These are phyloP conservation scores for Eriocheir sinensis DNA, from an alignment of 1,140 invertebrate genomes.

Conservation along the genomic window DNA sequence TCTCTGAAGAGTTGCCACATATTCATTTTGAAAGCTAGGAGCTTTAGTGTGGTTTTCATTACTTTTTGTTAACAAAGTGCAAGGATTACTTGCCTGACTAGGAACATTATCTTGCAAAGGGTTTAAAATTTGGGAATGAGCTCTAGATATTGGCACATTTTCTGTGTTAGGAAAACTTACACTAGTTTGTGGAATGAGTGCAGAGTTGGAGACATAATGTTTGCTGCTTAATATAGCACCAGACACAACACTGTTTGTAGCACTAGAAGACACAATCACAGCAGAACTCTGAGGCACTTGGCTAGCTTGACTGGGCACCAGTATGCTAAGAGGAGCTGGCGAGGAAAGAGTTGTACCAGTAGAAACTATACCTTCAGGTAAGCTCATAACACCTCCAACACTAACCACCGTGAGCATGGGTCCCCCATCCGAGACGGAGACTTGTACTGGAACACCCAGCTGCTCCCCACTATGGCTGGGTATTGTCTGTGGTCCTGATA, in stretches of 20 bases:
- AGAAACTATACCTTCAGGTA: conserved; percentile 64
- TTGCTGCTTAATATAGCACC: conserved; percentile 75
- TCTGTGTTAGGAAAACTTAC: conserved; percentile 73
- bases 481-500: conserved; percentile 56
- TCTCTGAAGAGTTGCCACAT: conserved; percentile 70
- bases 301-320: conserved; percentile 74
- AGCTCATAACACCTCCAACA: conserved; percentile 69
- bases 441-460: conserved; percentile 55
- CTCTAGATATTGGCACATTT: conserved; percentile 72
- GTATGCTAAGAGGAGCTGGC: conserved; percentile 71
- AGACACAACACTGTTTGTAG: conserved; percentile 75
- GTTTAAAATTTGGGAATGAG: conserved; percentile 69
- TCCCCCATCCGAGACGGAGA: conserved; percentile 62
- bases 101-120: conserved; percentile 75
- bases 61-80: conserved; percentile 68
- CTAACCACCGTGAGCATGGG: conserved; percentile 70
- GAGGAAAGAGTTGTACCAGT: conserved; percentile 72
- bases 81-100: conserved; percentile 70
- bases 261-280: conserved; percentile 77
- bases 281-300: conserved; percentile 77
- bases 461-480: conserved; percentile 48
- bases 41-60: conserved; percentile 62
- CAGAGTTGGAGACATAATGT: conserved; percentile 70
- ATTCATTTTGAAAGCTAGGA: conserved; percentile 70
- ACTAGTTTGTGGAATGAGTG: conserved; percentile 75